Evolutionary conservation across 2,113 vertebrate species (phyloP), one percentile per base, ranked within the genome.

Genomic region (Cyprinodon tularosa): DNA sequence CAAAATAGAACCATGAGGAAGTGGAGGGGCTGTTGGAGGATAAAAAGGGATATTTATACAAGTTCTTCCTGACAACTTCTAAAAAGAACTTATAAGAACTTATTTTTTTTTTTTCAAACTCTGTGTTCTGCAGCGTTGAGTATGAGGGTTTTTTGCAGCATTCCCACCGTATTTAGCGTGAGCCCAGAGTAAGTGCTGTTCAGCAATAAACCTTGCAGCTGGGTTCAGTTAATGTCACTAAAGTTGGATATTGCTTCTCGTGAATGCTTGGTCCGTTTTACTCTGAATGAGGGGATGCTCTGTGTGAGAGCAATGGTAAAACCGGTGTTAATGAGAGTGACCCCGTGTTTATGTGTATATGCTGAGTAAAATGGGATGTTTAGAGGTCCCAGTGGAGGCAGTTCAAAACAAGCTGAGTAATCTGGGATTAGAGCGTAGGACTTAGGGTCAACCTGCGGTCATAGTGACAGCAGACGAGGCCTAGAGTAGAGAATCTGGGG

Each of bases 381-480:
- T 10, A 81, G 66, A 77, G 72, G 62, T 82, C 45, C 76, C 71
- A 4, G 29, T 78, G 76, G 66, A 86, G 71, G 71, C 67, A 76
- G 74, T 84, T 85, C 80, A 84, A 76, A 86, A 77, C 80, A 68
- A 74, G 76, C 70, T 63, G 61, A 64, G 78, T 92, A 92, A 94
- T 94, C 89, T 85, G 76, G 88, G 89, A 92, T 93, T 93, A 94
- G 59, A 85, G 71, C 73, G 85, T 81, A 89, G 85, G 77, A 88
- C 71, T 68, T 12, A 39, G 86, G 89, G 90, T 93, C 92, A 89
- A 61, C 29, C 79, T 83, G 68, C 74, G 88, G 89, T 91, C 91
- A 66, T 65, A 66, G 47, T 85, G 59, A 78, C 77, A 68, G 66
- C 65, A 69, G 57, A 71, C 71, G 70, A 53, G 50, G 20, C 50